Percentiles rank a stretch among this genome's conserved stretches.
These are phyloP conservation scores for Cladorhizidae sp. DNA, from an alignment of 37 sponge, comb jelly and placozoan species.

Conservation along the genomic window DNA sequence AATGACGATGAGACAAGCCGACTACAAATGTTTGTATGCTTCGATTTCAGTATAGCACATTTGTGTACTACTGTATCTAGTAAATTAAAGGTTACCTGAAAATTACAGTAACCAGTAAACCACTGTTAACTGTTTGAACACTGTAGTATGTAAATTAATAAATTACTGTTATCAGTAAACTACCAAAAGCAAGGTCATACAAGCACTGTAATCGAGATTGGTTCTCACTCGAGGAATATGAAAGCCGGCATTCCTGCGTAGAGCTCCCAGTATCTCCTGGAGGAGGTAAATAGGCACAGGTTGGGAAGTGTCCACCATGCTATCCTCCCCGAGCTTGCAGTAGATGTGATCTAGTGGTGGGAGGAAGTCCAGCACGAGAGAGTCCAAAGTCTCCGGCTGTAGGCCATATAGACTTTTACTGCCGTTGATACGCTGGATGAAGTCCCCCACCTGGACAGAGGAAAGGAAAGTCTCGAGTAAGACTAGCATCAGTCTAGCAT, in stretches of 20 bases:
- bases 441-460: conserved; percentile 33
- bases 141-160: too few relatives aligned
- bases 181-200: too few relatives aligned
- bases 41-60: too few relatives aligned
- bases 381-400: conserved; percentile 71
- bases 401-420: conserved; percentile 65
- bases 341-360: conserved; percentile 50
- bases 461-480: not conserved
- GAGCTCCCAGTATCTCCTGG: conserved; percentile 30
- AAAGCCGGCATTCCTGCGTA: conserved; percentile 49
- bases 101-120: too few relatives aligned
- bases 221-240: conserved; percentile 38
- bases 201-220: too few relatives aligned
- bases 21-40: too few relatives aligned
- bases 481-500: too few relatives aligned
- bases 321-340: conserved; percentile 9
- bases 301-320: not conserved
- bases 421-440: conserved; percentile 38
- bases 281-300: conserved; percentile 24
- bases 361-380: conserved; percentile 72
- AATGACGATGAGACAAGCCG: too few relatives aligned
- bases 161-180: not conserved
- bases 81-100: too few relatives aligned
- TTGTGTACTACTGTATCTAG: too few relatives aligned
- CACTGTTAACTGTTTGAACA: too few relatives aligned